Base-by-base conservation (phyloP, 2,888 invertebrate genomes). In the Chrysotoxum bicinctum region DNA sequence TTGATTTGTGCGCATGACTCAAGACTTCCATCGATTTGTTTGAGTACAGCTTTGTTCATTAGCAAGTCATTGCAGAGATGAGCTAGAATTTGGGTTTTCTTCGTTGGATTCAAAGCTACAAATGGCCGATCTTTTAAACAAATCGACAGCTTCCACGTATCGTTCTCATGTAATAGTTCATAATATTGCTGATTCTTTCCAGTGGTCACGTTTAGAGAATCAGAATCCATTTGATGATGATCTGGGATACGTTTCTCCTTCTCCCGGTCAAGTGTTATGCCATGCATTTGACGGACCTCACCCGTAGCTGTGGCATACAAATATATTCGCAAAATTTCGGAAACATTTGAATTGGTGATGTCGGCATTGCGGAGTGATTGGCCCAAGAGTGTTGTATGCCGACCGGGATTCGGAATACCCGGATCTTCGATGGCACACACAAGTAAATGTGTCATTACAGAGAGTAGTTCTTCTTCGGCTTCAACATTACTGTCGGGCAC, bases 401-500 rank as follows among this genome's bases (percentile, higher is more conserved):
- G 93, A 0, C 96, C 96, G 0, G 97, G 97, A 92, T 97, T 97
- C 0, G 97, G 97, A 82, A 97, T 97, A 0, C 97, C 98, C 3
- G 96, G 98, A 93, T 98, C 98, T 92, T 98, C 98, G 91, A 98
- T 96, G 87, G 98, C 98, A 90, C 97, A 97, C 35, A 97, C 96
- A 30, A 98, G 93, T 26, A 99, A 93, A 91, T 98, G 97, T 10
- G 97, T 97, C 92, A 98, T 95, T 8, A 98, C 96, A 68, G 97
- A 96, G 50, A 98, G 92, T 83, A 98, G 93, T 89, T 98, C 98
- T 89, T 98, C 97, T 89, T 96, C 96, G 0, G 95, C 94, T 79
- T 97, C 96, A 7, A 95, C 94, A 87, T 95, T 95, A 90, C 96
- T 96, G 89, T 96, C 95, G 52, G 90, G 90, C 69, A 98, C 93